Evolutionary conservation across 2,797 vertebrate genomes (phyloP).

Genomic region (Spheniscus humboldti): DNA sequence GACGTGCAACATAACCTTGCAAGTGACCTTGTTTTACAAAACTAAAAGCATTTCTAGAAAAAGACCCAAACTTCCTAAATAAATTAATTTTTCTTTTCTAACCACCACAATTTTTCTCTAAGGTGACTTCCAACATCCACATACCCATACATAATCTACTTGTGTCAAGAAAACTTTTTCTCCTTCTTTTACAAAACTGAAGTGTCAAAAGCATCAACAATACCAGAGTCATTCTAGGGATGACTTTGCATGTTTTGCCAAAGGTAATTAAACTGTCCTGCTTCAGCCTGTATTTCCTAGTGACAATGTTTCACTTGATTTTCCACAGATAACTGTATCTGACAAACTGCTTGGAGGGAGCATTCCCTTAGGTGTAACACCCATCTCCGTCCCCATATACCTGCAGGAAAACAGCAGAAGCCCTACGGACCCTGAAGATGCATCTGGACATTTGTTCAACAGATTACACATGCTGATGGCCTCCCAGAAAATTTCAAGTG

Average conservation of each 20-base stretch:
- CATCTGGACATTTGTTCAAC: not conserved
- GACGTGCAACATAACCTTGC: not conserved
- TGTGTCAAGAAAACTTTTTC: not conserved
- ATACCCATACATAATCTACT: not conserved
- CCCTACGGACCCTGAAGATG: not conserved
- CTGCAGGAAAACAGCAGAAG: not conserved
- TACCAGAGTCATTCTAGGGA: not conserved
- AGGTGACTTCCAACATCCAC: not conserved
- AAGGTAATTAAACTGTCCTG: not conserved
- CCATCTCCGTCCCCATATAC: not conserved
- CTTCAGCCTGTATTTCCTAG: not conserved
- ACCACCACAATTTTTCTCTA: not conserved
- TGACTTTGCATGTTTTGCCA: not conserved
- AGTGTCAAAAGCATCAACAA: not conserved
- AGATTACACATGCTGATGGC: not conserved
- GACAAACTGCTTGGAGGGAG: not conserved
- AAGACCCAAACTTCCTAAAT: not conserved
- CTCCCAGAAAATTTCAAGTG: not conserved
- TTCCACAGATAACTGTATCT: not conserved
- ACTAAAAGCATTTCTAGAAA: not conserved
- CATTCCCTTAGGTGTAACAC: not conserved
- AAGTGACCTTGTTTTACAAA: not conserved
- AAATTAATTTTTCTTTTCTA: not conserved
- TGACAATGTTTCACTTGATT: not conserved
- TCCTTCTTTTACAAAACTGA: not conserved